Conservation (phyloP, 2,888 invertebrate genomes). For the Drosophila mimetica region DNA sequence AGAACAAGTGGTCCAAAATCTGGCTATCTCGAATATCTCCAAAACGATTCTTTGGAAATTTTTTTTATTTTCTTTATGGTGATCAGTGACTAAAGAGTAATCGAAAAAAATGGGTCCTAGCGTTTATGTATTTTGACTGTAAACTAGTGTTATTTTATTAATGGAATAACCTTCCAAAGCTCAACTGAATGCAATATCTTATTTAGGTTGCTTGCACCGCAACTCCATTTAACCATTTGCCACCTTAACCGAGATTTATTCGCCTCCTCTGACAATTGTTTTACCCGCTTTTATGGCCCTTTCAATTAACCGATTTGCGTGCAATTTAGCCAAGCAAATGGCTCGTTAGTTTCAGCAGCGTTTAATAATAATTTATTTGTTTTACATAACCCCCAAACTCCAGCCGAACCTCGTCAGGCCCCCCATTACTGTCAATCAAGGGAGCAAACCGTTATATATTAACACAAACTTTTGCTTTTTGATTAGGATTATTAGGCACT, state of each 20-base stretch:
- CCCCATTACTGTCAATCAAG: slow-evolving; percentile 45
- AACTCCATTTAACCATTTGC: background rate
- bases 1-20: too few relatives aligned
- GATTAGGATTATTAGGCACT: slow-evolving; percentile 60
- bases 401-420: background rate
- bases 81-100: too few relatives aligned
- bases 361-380: slow-evolving; percentile 33
- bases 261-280: background rate
- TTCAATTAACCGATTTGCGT: slow-evolving; percentile 34
- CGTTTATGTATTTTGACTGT: too few relatives aligned
- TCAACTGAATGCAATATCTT: background rate
- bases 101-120: too few relatives aligned
- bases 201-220: background rate
- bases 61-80: too few relatives aligned
- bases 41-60: too few relatives aligned
- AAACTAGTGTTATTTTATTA: too few relatives aligned
- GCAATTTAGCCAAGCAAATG: slow-evolving; percentile 35
- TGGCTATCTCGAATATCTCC: too few relatives aligned
- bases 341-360: slow-evolving; percentile 31
- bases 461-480: slow-evolving; percentile 56
- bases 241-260: background rate
- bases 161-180: background rate
- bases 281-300: slow-evolving; percentile 19
- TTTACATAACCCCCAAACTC: slow-evolving; percentile 20
- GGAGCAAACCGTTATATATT: slow-evolving; percentile 40